Evolutionary conservation across 2,888 invertebrate genomes (phyloP), one percentile per base, ranked within the genome.

Genomic region (Holacanthella duospinosa): DNA sequence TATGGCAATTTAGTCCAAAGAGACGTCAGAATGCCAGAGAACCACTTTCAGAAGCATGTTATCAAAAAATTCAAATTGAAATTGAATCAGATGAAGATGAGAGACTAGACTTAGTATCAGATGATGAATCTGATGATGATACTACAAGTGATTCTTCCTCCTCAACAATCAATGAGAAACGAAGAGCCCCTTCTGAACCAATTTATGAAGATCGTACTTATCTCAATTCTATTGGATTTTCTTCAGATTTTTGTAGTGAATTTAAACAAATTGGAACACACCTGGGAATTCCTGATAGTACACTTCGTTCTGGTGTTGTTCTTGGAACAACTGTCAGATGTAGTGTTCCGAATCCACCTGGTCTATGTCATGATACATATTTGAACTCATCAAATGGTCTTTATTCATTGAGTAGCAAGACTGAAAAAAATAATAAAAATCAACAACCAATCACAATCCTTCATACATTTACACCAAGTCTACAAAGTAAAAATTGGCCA

Each of bases 201-300:
- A 75, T 80, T 64, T 80, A 77, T 68, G 80, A 81, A 72, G 79
- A 76, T 48, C 74, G 77, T 68, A 78, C 80, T 54, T 86, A 83
- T 73, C 77, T 88, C 0, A 85, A 83, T 74, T 88, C 88, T 0
- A 64, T 63, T 9, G 62, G 66, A 48, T 60, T 72, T 27, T 66
- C 69, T 1, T 64, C 67, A 25, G 60, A 67, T 25, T 66, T 64
- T 25, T 68, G 69, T 43, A 63, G 68, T 1, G 72, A 72, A 58
- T 72, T 72, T 59, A 62, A 64, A 12, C 48, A 62, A 19, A 44
- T 70, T 29, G 72, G 63, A 12, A 43, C 55, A 3, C 57, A 55
- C 54, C 28, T 67, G 1, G 65, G 63, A n/a, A 58, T 72, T 19
- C 44, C 62, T 9, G n/a, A 28, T 0, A 27, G 16, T 12, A 55